Base-by-base conservation (phyloP, 2,797 vertebrate species). In the Microhierax caerulescens region DNA sequence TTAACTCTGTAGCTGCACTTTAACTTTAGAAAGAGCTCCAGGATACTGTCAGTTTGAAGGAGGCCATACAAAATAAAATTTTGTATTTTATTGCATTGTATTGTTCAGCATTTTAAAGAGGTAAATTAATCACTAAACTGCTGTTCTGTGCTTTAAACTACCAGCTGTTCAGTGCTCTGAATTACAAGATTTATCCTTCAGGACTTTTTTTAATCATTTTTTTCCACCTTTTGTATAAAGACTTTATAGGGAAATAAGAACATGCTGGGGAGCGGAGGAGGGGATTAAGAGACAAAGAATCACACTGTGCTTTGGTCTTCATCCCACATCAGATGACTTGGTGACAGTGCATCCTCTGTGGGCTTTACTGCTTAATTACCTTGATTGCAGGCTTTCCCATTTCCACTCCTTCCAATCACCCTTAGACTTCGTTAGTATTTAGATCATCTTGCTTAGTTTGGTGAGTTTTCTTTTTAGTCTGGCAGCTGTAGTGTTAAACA, bases 71-170 rank as follows among this genome's bases (percentile, higher is more conserved):
- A 94, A 95, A 94, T 75, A 80, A 97, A 90, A 92, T 92, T 64
- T 95, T 67, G 11, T 83, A 93, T 94, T 97, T 96, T 91, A 95
- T 93, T 85, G 75, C 81, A 48, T 95, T 81, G 83, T 89, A 93
- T 95, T 93, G 91, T 94, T 97, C 97, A 97, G 97, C 97, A 98
- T 98, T 98, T 98, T 98, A 98, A 98, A 98, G 88, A 97, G 96
- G 95, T 96, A 94, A 97, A 98, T 98, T 98, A 98, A 98, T 98
- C 97, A 96, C 94, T 97, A 98, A 98, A 97, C 97, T 97, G 96
- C 93, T 97, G 94, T 97, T 98, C 95, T 83, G 74, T 93, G 96
- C 93, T 97, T 98, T 98, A 97, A 98, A 98, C 84, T 97, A 92
- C 97, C 98, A 98, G 97, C 97, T 98, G 98, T 97, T 98, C 96